Evolutionary conservation across 2,797 vertebrate species (phyloP), one percentile per base, ranked within the genome.

Genomic region (Erithacus rubecula): DNA sequence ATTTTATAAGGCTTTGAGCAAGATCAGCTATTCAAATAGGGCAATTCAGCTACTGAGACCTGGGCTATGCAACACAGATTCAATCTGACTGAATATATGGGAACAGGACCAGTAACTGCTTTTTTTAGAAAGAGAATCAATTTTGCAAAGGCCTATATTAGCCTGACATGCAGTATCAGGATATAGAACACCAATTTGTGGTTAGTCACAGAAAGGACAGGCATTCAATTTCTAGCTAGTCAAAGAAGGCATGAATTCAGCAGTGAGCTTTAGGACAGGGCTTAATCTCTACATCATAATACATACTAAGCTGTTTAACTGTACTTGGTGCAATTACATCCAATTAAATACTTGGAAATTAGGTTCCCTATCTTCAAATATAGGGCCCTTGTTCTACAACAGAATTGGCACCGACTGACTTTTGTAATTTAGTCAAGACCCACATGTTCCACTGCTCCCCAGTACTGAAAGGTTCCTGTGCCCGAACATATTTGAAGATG

Each of bases 251-350:
- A 65, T 91, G 64, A 64, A 59, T 79, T 95, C 78, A 83, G 47
- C 56, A 89, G 55, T 53, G 44, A 76, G 76, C 55, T 91, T 72
- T 52, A 52, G 39, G 29, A 62, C 8, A 63, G 85, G 69, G 52
- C 47, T 90, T 95, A 78, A 65, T 68, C 46, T 81, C 46, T 75
- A 69, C 0, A 1, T 86, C 76, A 75, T 68, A 93, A 94, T 46
- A 64, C 26, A 60, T 44, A 51, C 51, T 94, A 90, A 94, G 59
- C n/a, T 67, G n/a, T 91, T 94, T 81, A 91, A 94, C 39, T 86
- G 53, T 52, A 81, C 95, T 91, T 93, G 67, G 67, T 93, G 76
- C 83, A 83, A 94, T 90, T 94, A 59, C 26, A 75, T 49, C 88
- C 65, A 94, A 96, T 90, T 83, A 81, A 86, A 75, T 62, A 22